phyloP scores from a whole-genome alignment of 2,113 vertebrate species.

The Pachyramphus minor region DNA sequence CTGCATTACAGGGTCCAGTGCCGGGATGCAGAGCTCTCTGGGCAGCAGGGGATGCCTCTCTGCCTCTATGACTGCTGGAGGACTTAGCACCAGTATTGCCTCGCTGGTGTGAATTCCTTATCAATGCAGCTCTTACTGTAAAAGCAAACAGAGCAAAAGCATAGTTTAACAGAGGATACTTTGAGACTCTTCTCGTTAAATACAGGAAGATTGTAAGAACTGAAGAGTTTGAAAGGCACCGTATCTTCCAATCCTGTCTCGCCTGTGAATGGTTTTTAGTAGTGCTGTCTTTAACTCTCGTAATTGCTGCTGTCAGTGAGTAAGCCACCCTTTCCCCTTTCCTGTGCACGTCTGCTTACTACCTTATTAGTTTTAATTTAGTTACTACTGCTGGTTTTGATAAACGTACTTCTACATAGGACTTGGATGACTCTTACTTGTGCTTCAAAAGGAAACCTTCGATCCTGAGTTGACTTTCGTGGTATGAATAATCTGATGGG shows the following conservation, averaged over 20 bases:
- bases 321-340: not conserved
- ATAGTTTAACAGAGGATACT: not conserved
- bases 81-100: not conserved
- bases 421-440: not conserved
- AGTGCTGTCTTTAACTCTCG: not conserved
- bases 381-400: not conserved
- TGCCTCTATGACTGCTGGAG: rapidly evolving
- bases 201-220: not conserved
- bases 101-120: not conserved
- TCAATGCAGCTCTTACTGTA: not conserved
- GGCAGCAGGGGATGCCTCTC: rapidly evolving
- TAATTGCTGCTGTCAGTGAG: not conserved
- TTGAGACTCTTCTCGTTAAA: not conserved
- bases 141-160: not conserved
- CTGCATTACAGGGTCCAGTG: not conserved
- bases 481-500: not conserved
- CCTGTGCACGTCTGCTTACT: not conserved
- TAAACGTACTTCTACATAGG: not conserved
- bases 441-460: not conserved
- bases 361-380: not conserved
- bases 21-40: rapidly evolving
- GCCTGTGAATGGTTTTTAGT: not conserved
- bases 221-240: not conserved
- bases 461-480: not conserved
- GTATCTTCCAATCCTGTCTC: not conserved